Base-by-base conservation (phyloP, 2,888 invertebrate genomes). In the Leptura quadrifasciata region DNA sequence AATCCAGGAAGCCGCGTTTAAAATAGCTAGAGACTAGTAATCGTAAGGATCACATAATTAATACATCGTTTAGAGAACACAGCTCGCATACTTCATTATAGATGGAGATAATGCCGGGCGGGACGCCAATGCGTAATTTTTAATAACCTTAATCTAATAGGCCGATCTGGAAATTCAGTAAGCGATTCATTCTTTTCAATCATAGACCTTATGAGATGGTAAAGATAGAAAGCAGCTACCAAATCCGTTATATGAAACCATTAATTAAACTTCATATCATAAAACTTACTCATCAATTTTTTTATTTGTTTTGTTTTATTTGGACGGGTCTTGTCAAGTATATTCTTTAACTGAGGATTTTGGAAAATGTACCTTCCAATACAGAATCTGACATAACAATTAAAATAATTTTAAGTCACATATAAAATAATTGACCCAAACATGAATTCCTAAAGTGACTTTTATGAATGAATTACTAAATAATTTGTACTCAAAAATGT, bases 161-260 rank as follows among this genome's bases (percentile, higher is more conserved):
- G 47, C 39, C 21, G 69, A 69, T 69, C 69, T 69, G 17, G 35
- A 24, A 57, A 69, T 69, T 58, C 69, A 58, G 69, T 69, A 69
- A 69, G 58, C 69, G 58, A 69, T 58, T 69, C 69, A 57, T 69
- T 39, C 69, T 69, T 69, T 69, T 69, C 69, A 69, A 69, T 69
- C 69, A 69, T 47, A 35, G 69, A 21, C 58, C 20, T 39, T 39
- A 18, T 17, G 68, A 69, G 69, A 69, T 69, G 55, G 39, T 39
- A 24, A 35, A 58, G 69, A 69, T 69, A 69, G 69, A 58, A 21
- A 58, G 58, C 58, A 39, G 69, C 69, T 69, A 58, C 69, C 69
- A 69, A 69, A 39, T 69, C 69, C 69, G 69, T 69, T 69, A 69
- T 69, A 21, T 58, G 69, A 69, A 69, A 69, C 69, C 69, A 57